Base-by-base conservation (phyloP, 2,888 invertebrate genomes). In the Hanleya hanleyi region DNA sequence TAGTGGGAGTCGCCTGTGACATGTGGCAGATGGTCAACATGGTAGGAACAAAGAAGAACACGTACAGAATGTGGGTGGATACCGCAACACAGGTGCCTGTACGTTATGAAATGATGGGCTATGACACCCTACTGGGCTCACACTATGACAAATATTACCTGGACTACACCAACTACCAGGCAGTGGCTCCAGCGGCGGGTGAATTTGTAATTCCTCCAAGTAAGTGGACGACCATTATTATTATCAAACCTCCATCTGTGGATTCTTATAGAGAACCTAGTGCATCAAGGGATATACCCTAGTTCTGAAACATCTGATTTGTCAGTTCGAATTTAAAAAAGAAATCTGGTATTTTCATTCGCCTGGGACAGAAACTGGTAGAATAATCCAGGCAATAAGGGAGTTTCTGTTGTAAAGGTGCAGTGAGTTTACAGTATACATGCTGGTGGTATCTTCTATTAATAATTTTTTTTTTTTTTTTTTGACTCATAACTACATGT, bases 141-240 rank as follows among this genome's bases (percentile, higher is more conserved):
- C 98, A 98, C 90, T 98, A 95, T 87, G 98, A 98, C 90, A 97
- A 97, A 90, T 98, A 98, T 87, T 96, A 95, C 88, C 89, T 98
- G 65, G 94, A 95, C 61, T 98, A 98, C 86, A 95, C 95, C 50
- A 93, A 94, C 62, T 89, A 76, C 74, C 47, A 71, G 32, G 75
- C 70, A n/a, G 77, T 69, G 35, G 66, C 41, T 18, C 75, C 81
- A 36, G 77, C 69, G 18, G 79, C 68, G 38, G 65, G 67, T 0
- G 73, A 74, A 22, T 88, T 88, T 79, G 76, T 78, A 22, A 68
- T 81, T 5, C 83, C 86, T 37, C 22, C 61, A 70, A 80, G 88
- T 87, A 77, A 82, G 83, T 69, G n/a, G n/a, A n/a, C n/a, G n/a
- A 29, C n/a, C n/a, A n/a, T n/a, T n/a, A 47, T 47, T 15, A 15